Evolutionary conservation across 2,113 vertebrate genomes (phyloP).

Genomic region (Helogale parvula): DNA sequence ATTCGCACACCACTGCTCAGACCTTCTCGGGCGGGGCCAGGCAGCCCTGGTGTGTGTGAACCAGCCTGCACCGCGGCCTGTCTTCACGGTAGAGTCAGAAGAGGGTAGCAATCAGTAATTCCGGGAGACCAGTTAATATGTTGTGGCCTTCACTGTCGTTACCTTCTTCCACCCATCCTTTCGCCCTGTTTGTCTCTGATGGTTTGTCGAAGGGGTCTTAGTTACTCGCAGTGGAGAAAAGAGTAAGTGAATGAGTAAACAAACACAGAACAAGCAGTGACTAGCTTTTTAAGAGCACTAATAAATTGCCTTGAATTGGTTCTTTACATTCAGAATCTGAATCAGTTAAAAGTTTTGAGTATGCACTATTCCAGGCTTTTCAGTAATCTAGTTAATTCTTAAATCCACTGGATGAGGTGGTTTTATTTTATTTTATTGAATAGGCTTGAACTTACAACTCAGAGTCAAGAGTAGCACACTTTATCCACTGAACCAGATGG

Average conservation of each 20-base stretch:
- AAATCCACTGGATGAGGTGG: not conserved
- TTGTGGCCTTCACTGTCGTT: not conserved
- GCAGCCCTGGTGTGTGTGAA: not conserved
- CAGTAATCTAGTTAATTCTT: not conserved
- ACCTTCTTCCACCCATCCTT: not conserved
- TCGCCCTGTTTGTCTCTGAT: not conserved
- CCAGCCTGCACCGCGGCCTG: not conserved
- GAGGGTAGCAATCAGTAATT: not conserved
- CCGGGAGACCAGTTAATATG: not conserved
- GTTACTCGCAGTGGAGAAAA: not conserved
- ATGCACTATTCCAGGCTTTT: not conserved
- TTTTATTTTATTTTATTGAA: not conserved
- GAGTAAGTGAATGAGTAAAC: not conserved
- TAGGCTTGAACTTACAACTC: no score
- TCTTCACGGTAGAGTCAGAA: not conserved
- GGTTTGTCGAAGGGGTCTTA: not conserved
- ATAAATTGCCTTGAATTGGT: slow-evolving; percentile 8
- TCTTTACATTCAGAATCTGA: slow-evolving; percentile 36
- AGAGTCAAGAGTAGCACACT: no score
- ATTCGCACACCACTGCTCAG: not conserved
- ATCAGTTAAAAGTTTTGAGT: not conserved
- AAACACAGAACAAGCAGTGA: not conserved
- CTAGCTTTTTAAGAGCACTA: not conserved
- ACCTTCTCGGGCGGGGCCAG: not conserved
- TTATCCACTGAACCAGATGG: not conserved